A percentile compares a stretch with the other conserved stretches of the same genome.
Conservation (phyloP, 1,140 invertebrate genomes). For the Octopus sinensis region DNA sequence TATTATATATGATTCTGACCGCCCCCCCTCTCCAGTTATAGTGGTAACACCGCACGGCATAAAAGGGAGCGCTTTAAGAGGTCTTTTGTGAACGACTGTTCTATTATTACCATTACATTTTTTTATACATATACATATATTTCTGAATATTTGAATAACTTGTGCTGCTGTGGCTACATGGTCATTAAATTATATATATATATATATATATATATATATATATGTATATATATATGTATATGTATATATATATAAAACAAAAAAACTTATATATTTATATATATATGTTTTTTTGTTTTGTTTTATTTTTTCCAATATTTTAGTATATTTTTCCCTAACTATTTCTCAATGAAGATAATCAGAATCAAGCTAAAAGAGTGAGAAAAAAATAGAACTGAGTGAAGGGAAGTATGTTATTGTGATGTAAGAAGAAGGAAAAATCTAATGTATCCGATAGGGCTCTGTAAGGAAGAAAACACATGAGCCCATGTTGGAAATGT, state of each 20-base stretch:
- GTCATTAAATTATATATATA: slow-evolving; percentile 3
- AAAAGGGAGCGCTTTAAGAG: not conserved
- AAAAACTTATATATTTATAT: slow-evolving; percentile 5
- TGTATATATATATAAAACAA: not conserved
- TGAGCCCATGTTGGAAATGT: no score
- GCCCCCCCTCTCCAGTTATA: slow-evolving; percentile 15
- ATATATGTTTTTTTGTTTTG: not conserved
- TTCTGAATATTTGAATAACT: not conserved
- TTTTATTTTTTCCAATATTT: no score
- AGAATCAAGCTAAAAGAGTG: no score
- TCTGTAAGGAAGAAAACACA: no score
- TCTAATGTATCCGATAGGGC: no score
- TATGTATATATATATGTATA: slow-evolving; percentile 7
- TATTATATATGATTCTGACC: no score
- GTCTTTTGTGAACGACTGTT: slow-evolving; percentile 1
- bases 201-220: slow-evolving; percentile 15
- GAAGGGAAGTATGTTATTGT: no score
- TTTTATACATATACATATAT: slow-evolving; percentile 6
- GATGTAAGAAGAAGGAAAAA: no score
- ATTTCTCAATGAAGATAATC: no score
- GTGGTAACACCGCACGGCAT: slow-evolving; percentile 2
- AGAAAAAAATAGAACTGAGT: no score
- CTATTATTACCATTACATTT: not conserved
- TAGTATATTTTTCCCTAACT: no score
- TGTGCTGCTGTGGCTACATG: not conserved